phyloP scores from a whole-genome alignment of 92 coral and sea anemone genomes.

The Parazoanthus swiftii region DNA sequence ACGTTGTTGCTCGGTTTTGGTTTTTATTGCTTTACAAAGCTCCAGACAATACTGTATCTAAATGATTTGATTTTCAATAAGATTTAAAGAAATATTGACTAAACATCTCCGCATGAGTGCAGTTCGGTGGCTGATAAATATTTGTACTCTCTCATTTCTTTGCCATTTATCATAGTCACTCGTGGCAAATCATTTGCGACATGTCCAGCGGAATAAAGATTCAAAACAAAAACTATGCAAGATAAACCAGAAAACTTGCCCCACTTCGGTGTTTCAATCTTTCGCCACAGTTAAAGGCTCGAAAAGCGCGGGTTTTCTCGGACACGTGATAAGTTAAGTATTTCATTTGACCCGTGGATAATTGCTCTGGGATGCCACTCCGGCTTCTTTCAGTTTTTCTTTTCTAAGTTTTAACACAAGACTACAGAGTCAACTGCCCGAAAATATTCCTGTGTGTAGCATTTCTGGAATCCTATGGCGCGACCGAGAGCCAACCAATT shows the following conservation, averaged over 20 bases:
- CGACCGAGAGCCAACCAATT: too few species aligned
- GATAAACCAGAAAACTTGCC: neutral
- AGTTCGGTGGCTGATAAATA: conserved; percentile 28
- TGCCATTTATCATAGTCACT: neutral
- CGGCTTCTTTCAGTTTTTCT: too few species aligned
- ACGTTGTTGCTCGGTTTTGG: neutral
- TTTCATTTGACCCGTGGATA: too few species aligned
- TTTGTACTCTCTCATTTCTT: neutral
- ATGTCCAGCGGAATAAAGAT: neutral
- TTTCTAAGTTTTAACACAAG: too few species aligned
- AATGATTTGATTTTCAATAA: conserved; percentile 19
- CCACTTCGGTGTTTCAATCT: too few species aligned
- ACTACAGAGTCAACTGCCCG: too few species aligned
- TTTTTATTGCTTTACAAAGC: neutral
- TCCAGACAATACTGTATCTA: conserved; percentile 27
- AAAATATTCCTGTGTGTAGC: too few species aligned
- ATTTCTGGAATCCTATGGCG: too few species aligned
- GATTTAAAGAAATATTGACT: neutral
- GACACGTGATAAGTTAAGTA: neutral
- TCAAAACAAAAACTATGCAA: neutral
- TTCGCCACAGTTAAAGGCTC: neutral
- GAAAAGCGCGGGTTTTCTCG: neutral
- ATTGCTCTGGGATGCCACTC: too few species aligned
- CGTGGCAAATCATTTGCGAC: neutral
- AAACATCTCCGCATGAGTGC: conserved; percentile 18